These are phyloP conservation scores for Emberiza fucata DNA, from an alignment of 2,113 vertebrate species.

Conservation along the genomic window DNA sequence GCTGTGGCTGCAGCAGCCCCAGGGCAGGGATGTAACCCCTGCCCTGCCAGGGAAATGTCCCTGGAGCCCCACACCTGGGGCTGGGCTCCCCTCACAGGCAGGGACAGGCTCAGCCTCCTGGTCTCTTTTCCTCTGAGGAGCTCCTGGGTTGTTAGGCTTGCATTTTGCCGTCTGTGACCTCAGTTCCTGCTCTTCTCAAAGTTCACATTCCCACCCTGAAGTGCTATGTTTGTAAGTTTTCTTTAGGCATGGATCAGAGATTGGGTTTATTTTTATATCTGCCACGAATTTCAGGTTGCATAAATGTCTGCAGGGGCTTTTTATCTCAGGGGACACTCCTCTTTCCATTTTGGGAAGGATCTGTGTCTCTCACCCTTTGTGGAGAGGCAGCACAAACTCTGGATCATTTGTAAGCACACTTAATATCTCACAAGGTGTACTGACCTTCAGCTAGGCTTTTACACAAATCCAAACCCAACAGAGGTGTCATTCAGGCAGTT, in stretches of 20 bases:
- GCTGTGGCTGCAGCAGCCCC: not conserved
- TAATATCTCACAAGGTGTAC: not conserved
- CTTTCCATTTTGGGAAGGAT: not conserved
- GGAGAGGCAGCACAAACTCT: not conserved
- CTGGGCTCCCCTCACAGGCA: not conserved
- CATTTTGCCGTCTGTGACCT: not conserved
- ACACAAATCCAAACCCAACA: not conserved
- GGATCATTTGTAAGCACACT: not conserved
- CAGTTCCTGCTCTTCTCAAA: not conserved
- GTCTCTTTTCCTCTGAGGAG: not conserved
- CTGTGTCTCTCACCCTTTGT: not conserved
- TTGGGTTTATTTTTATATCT: not conserved
- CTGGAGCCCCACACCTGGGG: accelerated
- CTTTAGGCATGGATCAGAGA: not conserved
- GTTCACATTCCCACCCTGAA: not conserved
- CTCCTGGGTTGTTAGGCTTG: not conserved
- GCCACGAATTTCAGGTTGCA: not conserved
- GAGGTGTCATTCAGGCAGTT: not conserved
- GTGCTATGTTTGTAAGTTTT: not conserved
- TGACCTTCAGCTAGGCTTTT: not conserved
- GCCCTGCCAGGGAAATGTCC: not conserved
- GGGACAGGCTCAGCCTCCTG: not conserved
- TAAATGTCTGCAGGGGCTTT: not conserved
- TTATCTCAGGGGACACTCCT: not conserved
- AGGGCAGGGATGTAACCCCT: accelerated